phyloP scores from a whole-genome alignment of 2,888 invertebrate species.

The Tuberolachnus salignus region DNA sequence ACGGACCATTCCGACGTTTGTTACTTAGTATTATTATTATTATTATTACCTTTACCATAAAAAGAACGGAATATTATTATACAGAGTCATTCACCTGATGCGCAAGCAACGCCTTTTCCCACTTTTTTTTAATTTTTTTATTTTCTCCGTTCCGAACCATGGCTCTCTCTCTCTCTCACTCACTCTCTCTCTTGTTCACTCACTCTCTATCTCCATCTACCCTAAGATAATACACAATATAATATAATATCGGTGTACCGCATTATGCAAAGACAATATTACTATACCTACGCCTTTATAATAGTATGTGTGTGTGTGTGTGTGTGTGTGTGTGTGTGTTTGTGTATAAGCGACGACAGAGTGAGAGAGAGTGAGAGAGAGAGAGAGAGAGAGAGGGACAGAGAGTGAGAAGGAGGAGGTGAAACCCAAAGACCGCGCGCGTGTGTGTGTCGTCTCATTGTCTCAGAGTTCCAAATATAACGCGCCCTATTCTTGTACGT shows the following conservation, averaged over 20 bases:
- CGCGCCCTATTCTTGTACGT: slow-evolving; percentile 25
- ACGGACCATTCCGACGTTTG: slow-evolving; percentile 4
- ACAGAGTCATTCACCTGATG: slow-evolving; percentile 49
- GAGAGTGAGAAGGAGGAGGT: too few relatives aligned
- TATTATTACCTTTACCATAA: slow-evolving; percentile 26
- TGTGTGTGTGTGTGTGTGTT: too few relatives aligned
- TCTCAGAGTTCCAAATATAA: slow-evolving; percentile 45
- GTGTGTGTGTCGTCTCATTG: slow-evolving; percentile 24
- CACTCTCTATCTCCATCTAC: slow-evolving; percentile 4
- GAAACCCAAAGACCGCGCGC: slow-evolving; percentile 23
- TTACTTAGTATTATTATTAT: not conserved
- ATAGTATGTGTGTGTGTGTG: slow-evolving; percentile 14
- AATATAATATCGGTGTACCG: slow-evolving; percentile 11
- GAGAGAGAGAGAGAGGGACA: too few relatives aligned
- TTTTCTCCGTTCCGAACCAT: not conserved
- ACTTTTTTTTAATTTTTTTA: slow-evolving; percentile 42
- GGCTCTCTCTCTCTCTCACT: not conserved
- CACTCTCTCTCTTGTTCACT: not conserved
- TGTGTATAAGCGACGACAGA: too few relatives aligned
- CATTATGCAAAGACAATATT: slow-evolving; percentile 48
- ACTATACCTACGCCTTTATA: slow-evolving; percentile 36
- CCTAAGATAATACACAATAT: slow-evolving; percentile 40
- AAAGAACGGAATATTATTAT: slow-evolving; percentile 27
- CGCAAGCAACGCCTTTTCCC: slow-evolving; percentile 17
- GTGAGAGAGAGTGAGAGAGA: too few relatives aligned